Evolutionary conservation across 2,888 invertebrate genomes (phyloP), one percentile per base, ranked within the genome.

Genomic region (Andricus curvator): DNA sequence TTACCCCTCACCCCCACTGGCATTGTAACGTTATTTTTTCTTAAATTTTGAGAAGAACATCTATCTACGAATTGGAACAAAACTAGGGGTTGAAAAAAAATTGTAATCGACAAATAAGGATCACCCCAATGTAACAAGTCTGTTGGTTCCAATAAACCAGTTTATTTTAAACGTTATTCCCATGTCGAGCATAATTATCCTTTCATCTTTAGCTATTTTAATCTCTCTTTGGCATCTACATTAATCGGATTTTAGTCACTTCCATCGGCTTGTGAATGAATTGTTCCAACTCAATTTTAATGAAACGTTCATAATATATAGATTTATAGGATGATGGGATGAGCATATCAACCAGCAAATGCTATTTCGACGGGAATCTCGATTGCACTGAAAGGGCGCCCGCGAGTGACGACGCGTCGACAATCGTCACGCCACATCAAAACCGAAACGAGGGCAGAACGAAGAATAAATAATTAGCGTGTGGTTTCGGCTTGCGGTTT

Each of bases 401-500:
- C 37, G 74, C 29, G 29, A 74, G 74, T 74, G 74, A 74, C 74
- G 56, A 74, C 33, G 74, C 56, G 74, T 74, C 74, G 74, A 74
- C 74, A 81, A 82, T 83, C 79, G 84, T 84, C 84, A 81, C 79
- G 84, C 81, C 76, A 81, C 80, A 67, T 65, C 79, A 80, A 77
- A 74, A 56, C 74, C 56, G 74, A 74, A 87, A 86, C 82, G 85
- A 88, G 88, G 86, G 84, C 84, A 86, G 83, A 88, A 88, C 82
- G 56, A 84, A 85, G 86, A 88, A 88, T 88, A 87, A 91, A 90
- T 90, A 90, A 90, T 90, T 90, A 90, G 83, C 85, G 86, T 90
- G 91, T 85, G 90, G 91, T 88, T 89, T 88, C 80, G 82, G 84
- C 79, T 81, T 76, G 81, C 85, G 90, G 91, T 90, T 90, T 85